Conservation (phyloP, 2,113 vertebrate genomes). For the Cheilinus undulatus region DNA sequence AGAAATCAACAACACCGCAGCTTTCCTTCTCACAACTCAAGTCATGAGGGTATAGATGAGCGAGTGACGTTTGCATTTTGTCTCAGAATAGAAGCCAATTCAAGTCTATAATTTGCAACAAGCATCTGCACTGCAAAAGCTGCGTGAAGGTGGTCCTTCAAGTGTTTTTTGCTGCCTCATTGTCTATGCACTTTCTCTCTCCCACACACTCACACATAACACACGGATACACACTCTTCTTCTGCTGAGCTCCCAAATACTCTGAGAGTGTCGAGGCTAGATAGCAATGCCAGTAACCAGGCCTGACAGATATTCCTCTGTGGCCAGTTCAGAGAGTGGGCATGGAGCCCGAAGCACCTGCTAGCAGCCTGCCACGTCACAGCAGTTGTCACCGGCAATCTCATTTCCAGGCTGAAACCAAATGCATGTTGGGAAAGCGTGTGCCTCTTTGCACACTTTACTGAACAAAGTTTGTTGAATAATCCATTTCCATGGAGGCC, state of each 20-base stretch:
- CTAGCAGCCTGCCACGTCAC: slow-evolving; percentile 68
- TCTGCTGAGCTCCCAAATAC: slow-evolving; percentile 60
- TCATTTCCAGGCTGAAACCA: slow-evolving; percentile 47
- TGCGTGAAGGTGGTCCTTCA: slow-evolving; percentile 29
- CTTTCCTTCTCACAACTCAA: slow-evolving; percentile 6
- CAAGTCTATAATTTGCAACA: slow-evolving; percentile 44
- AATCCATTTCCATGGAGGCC: slow-evolving; percentile 4
- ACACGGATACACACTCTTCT: slow-evolving; percentile 33
- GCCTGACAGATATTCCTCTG: slow-evolving; percentile 81
- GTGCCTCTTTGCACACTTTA: slow-evolving; percentile 29
- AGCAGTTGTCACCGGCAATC: slow-evolving; percentile 70
- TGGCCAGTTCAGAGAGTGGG: slow-evolving; percentile 74
- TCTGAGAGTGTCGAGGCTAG: slow-evolving; percentile 46
- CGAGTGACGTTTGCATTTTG: slow-evolving; percentile 8
- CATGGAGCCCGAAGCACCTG: slow-evolving; percentile 76
- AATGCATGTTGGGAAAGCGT: slow-evolving; percentile 37
- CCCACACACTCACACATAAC: slow-evolving; percentile 8
- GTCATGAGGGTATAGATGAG: background rate
- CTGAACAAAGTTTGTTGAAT: slow-evolving; percentile 35
- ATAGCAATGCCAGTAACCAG: slow-evolving; percentile 71
- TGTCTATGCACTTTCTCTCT: slow-evolving; percentile 34
- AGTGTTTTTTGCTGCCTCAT: slow-evolving; percentile 50
- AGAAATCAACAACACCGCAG: slow-evolving; percentile 14
- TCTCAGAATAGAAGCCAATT: slow-evolving; percentile 10
- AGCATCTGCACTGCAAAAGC: slow-evolving; percentile 18